Base-by-base conservation (phyloP, 1,140 invertebrate species). In the Elysia chlorotica region DNA sequence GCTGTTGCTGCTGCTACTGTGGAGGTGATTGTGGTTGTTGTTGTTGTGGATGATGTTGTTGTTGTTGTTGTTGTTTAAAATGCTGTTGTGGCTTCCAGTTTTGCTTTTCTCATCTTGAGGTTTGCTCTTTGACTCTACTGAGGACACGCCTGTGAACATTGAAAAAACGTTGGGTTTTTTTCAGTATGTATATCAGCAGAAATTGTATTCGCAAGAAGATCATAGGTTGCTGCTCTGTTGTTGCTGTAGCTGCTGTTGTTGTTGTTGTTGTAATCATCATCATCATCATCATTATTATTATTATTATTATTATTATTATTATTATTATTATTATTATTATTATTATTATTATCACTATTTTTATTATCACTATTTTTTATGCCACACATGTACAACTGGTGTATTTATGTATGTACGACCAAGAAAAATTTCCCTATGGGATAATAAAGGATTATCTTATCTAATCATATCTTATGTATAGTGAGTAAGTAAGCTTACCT, bases 221-320 rank as follows among this genome's bases (percentile, higher is more conserved):
- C 28, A 59, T 6, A 21, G 28, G 10, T 59, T 0, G 25, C 36
- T 0, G 25, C 36, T 1, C 14, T 66, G 0, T 14, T 66, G 67
- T 14, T 66, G 10, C 35, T 62, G 33, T 0, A 2, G 33, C 23
- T 61, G 33, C 23, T 61, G 33, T 10, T 71, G 23, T 21, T 71
- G 23, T 5, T 71, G 23, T 21, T 71, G 28, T 21, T 71, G 23
- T 21, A 31, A 31, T 14, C 63, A 71, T 5, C 23, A 65, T 10
- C 63, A 35, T 21, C 63, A 59, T 21, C 63, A 59, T 6, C 63
- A 59, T 21, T 71, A 61, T 21, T 61, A 62, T 21, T 61, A 36
- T 21, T 2, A 36, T 21, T 61, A 62, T 10, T 71, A 28, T 21
- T 61, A 62, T 21, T 61, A 36, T 0, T 61, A 3, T 21, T 61